These are phyloP conservation scores for Harmothoe impar DNA, from an alignment of 2,888 invertebrate genomes.

Conservation along the genomic window DNA sequence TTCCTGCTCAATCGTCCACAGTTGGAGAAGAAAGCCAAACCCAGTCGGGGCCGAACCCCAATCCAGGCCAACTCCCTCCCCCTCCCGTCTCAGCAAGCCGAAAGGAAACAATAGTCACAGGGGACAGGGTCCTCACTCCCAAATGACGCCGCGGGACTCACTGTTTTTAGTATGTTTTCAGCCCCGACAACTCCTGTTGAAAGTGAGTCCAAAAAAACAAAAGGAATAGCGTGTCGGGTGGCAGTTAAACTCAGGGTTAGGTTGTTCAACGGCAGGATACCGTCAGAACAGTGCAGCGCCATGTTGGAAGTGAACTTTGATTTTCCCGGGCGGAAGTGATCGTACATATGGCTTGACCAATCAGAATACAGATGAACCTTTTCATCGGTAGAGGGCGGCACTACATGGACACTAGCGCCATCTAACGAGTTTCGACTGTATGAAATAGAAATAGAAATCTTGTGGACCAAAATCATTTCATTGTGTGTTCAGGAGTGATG, in stretches of 20 bases:
- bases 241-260: constrained; percentile 7
- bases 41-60: background rate
- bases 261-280: background rate
- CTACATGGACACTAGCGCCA: too few relatives aligned
- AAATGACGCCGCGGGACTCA: constrained; percentile 8
- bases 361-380: too few relatives aligned
- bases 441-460: too few relatives aligned
- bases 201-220: constrained; percentile 20
- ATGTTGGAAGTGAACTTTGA: constrained; percentile 22
- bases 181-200: background rate
- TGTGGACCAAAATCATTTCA: too few relatives aligned
- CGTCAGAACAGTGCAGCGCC: constrained; percentile 26
- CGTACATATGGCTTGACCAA: too few relatives aligned
- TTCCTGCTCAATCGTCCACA: background rate
- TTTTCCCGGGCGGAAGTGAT: too few relatives aligned
- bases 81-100: background rate
- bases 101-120: background rate
- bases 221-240: background rate
- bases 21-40: background rate
- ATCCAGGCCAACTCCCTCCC: background rate
- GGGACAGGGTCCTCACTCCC: background rate
- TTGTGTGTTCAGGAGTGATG: too few relatives aligned
- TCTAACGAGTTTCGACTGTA: too few relatives aligned
- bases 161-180: constrained; percentile 18
- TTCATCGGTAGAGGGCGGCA: too few relatives aligned